A percentile compares a stretch with the other conserved stretches of the same genome.
Evolutionary conservation across 2,888 invertebrate genomes (phyloP).

Genomic region (Athalia rosae): DNA sequence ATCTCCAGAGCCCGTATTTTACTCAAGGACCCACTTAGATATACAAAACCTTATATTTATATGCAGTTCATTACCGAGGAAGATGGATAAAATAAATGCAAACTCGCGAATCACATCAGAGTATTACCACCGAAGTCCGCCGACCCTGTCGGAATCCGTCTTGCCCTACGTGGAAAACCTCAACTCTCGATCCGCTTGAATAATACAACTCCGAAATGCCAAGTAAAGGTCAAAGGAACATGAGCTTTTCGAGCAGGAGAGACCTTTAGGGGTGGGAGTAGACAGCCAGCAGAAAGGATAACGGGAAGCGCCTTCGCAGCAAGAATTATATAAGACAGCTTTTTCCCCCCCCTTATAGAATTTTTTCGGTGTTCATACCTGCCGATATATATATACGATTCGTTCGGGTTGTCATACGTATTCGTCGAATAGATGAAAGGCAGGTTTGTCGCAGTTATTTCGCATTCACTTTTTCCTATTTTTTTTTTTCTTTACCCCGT

Average conservation of each 20-base stretch:
- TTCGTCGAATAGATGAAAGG: no score
- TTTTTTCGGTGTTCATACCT: not conserved
- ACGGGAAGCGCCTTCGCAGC: not conserved
- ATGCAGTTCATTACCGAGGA: conserved; percentile 7
- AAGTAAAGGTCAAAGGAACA: conserved; percentile 23
- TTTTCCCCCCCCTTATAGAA: not conserved
- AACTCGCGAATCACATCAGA: conserved; percentile 18
- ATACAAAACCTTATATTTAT: conserved; percentile 11
- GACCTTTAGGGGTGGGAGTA: conserved; percentile 36
- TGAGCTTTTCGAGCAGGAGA: conserved; percentile 13
- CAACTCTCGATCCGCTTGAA: conserved; percentile 28
- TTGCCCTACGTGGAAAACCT: conserved; percentile 5
- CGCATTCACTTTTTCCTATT: no score
- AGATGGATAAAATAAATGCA: conserved; percentile 5
- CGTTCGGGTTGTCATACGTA: not conserved
- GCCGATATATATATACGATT: not conserved
- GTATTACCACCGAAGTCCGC: not conserved
- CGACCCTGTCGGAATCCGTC: not conserved
- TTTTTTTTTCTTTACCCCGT: no score
- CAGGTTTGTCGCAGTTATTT: no score
- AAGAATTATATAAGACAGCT: not conserved
- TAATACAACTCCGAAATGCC: conserved; percentile 24
- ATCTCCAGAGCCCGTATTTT: conserved; percentile 24
- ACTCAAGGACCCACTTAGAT: conserved; percentile 15
- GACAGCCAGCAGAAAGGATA: not conserved